phyloP scores from a whole-genome alignment of 2,888 invertebrate species.

The Thecocarcelia acutangulata region DNA sequence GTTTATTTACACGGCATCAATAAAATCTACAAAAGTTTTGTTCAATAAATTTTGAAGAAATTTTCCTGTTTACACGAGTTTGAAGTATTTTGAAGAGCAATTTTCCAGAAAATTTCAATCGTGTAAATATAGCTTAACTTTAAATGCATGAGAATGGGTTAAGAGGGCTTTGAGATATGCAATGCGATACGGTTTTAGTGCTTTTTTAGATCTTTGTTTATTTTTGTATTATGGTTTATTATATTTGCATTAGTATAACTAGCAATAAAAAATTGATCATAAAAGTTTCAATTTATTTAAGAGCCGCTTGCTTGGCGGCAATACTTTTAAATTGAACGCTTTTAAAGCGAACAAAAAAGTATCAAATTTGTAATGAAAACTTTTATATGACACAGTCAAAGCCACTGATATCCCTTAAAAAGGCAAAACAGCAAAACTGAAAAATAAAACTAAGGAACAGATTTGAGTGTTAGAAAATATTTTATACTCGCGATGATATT shows the following conservation, averaged over 20 bases:
- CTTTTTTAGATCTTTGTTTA: conserved; percentile 27
- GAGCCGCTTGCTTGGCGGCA: conserved; percentile 59
- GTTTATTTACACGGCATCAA: no score
- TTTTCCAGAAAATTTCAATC: no score
- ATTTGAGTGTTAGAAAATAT: conserved; percentile 61
- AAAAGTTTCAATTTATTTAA: conserved; percentile 56
- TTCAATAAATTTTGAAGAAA: no score
- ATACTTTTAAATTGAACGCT: conserved; percentile 43
- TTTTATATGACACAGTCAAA: conserved; percentile 24
- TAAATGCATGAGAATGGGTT: no score
- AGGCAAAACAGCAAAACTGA: background rate
- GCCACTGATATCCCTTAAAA: conserved; percentile 48
- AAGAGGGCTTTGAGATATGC: conserved; percentile 30
- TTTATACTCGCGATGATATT: conserved; percentile 41
- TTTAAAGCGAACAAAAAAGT: conserved; percentile 44
- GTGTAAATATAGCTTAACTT: no score
- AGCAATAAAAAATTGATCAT: conserved; percentile 55
- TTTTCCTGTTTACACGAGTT: no score
- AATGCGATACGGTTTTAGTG: conserved; percentile 46
- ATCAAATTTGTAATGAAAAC: conserved; percentile 63
- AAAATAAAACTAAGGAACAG: conserved; percentile 8
- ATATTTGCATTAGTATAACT: conserved; percentile 56
- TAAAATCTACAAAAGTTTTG: no score
- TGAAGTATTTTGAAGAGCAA: no score
- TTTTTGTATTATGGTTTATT: conserved; percentile 42